Percentiles rank a stretch among this genome's conserved stretches.
phyloP scores from a whole-genome alignment of 2,888 invertebrate genomes.

The Calliopum simillimum region DNA sequence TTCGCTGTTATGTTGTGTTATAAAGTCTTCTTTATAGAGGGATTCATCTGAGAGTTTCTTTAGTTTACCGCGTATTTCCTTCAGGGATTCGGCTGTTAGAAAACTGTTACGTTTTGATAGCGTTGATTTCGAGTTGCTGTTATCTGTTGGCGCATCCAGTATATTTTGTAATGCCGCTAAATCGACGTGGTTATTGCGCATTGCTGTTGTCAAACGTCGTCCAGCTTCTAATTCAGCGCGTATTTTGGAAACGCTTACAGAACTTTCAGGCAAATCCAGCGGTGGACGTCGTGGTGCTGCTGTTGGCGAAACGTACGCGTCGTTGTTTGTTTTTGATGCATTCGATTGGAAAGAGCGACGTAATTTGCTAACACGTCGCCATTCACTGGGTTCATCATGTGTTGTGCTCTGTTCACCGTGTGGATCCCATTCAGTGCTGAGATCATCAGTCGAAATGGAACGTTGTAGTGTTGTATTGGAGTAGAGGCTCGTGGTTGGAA shows the following conservation, averaged over 20 bases:
- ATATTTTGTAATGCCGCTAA: constrained; percentile 70
- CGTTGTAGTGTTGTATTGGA: constrained; percentile 52
- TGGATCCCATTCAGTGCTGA: constrained; percentile 63
- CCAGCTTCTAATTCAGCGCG: constrained; percentile 71
- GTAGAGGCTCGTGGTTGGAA: constrained; percentile 46
- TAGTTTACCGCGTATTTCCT: constrained; percentile 72
- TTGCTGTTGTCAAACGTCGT: constrained; percentile 69
- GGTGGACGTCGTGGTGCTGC: constrained; percentile 50
- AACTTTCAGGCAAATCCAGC: constrained; percentile 67
- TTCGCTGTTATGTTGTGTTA: constrained; percentile 49
- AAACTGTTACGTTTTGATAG: constrained; percentile 62
- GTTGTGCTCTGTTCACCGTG: constrained; percentile 53
- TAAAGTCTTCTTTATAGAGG: constrained; percentile 66
- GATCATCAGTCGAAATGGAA: constrained; percentile 70
- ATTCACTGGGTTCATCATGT: constrained; percentile 71
- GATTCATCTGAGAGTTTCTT: constrained; percentile 70
- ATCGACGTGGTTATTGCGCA: constrained; percentile 70
- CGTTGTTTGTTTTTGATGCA: constrained; percentile 61
- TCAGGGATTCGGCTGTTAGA: constrained; percentile 72
- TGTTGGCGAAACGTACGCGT: not conserved
- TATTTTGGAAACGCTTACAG: constrained; percentile 70
- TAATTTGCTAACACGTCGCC: constrained; percentile 75
- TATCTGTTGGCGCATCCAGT: constrained; percentile 55
- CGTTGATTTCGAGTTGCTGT: constrained; percentile 45
- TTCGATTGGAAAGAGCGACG: constrained; percentile 78